Evolutionary conservation across 2,888 invertebrate species (phyloP), one percentile per base, ranked within the genome.

Genomic region (Campaea margaritaria): DNA sequence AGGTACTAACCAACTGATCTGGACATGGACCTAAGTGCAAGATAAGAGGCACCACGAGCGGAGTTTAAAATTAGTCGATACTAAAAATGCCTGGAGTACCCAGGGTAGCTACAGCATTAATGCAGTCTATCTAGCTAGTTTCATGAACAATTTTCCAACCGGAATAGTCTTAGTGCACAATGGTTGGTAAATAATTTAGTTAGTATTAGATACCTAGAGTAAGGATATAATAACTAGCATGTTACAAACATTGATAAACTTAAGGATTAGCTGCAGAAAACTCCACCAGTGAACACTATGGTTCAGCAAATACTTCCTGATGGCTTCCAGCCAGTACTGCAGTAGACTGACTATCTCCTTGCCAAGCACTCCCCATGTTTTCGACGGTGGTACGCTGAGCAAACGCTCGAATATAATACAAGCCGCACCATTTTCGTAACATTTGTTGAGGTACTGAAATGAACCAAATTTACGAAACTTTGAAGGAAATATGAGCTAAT

Each of bases 361-460:
- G 4, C 83, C 82, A 2, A 88, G 70, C 0, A 84, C 66, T 15
- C 70, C 69, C 89, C 89, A 89, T 41, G 77, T 81, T 69, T 85
- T 85, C 0, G 85, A 83, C 9, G 85, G 72, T 4, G 86, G 85
- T 14, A 76, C 62, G 50, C 58, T 62, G 16, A 89, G 68, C 60
- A 91, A 69, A 3, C 72, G 62, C 52, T 82, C 79, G 38, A 90
- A 72, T 16, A 87, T 67, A n/a, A 77, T 61, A 16, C 84, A 70
- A 0, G 85, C 88, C 9, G 80, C 83, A 0, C 91, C 90, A 64
- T 75, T 83, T 55, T 81, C 82, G 8, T 83, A 75, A 55, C 70
- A 83, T 73, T 87, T 87, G 38, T 76, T 82, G 48, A 87, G 85
- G 62, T 85, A 86, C 91, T 91, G 68, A 60, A 82, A 84, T 56